phyloP scores from a whole-genome alignment of 1,140 invertebrate species.

The Diorhabda sublineata region DNA sequence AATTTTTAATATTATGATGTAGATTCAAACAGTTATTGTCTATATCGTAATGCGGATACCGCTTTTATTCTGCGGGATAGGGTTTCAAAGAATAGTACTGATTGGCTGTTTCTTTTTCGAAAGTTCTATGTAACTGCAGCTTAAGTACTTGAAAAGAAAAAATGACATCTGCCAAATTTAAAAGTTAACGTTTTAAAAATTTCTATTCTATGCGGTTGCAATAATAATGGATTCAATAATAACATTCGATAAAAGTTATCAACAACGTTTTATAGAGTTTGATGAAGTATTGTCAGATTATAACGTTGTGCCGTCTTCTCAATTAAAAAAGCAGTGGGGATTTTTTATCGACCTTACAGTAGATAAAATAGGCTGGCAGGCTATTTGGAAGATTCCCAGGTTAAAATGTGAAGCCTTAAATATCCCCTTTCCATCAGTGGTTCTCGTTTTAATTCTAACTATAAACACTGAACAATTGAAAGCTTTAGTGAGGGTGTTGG shows the following conservation, averaged over 20 bases:
- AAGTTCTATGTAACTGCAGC: too few relatives aligned
- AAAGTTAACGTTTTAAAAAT: too few relatives aligned
- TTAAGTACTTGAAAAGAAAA: too few relatives aligned
- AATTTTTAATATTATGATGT: too few relatives aligned
- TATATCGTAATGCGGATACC: too few relatives aligned
- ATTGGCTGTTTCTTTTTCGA: too few relatives aligned
- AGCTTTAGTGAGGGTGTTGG: constrained; percentile 52
- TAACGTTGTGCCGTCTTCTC: constrained; percentile 49
- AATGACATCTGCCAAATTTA: too few relatives aligned
- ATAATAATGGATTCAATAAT: constrained; percentile 49
- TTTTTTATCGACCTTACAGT: constrained; percentile 55
- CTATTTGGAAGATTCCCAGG: constrained; percentile 60
- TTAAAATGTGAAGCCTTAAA: constrained; percentile 54
- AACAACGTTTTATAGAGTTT: constrained; percentile 54
- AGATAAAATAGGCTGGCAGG: constrained; percentile 59
- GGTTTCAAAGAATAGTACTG: too few relatives aligned
- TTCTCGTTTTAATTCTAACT: constrained; percentile 53
- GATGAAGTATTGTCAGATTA: constrained; percentile 50
- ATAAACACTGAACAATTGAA: constrained; percentile 50
- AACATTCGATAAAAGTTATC: constrained; percentile 55
- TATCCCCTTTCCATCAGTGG: constrained; percentile 57
- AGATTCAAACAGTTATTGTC: too few relatives aligned
- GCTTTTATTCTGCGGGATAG: too few relatives aligned
- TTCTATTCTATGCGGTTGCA: too few relatives aligned
- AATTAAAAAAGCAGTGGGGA: constrained; percentile 54